Base-by-base conservation (phyloP, 2,113 vertebrate species). In the Oryzias woworae region DNA sequence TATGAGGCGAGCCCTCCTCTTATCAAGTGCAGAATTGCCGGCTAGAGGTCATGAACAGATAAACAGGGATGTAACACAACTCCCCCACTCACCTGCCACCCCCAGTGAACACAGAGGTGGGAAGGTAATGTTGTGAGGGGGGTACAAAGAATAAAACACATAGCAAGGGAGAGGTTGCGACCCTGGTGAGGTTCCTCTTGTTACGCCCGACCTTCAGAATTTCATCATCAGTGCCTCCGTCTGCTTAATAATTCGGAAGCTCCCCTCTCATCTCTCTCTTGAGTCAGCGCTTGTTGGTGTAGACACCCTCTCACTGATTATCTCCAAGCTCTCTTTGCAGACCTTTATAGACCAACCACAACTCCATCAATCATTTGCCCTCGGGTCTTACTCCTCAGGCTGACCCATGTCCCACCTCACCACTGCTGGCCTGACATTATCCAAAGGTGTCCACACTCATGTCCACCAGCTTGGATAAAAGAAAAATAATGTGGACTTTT, bases 201-300 rank as follows among this genome's bases (percentile, higher is more conserved):
- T 98, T 98, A 98, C 92, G 89, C 90, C 92, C 94, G 94, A 98
- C 96, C 97, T 98, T 97, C 95, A 98, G 93, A 95, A 95, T 98
- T 98, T 97, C 94, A 98, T 98, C 96, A 96, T 95, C 94, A 93
- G 93, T 91, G 92, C 75, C 90, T 92, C 93, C 93, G 94, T 94
- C 94, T 94, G 93, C 94, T 95, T 95, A 94, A 96, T 98, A 96
- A 96, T 97, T 95, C 90, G 94, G 93, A 93, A 91, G 92, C 94
- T 88, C 91, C 88, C 84, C 91, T 91, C 94, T 95, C 45, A 74
- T 75, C 93, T 94, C 92, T 92, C 80, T 93, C 82, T 78, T 72
- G 82, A 83, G 81, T 88, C 81, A 71, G 82, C 75, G 69, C 51
- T 65, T 82, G 76, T 72, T 74, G 52, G 73, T 78, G 63, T 70